phyloP scores from a whole-genome alignment of 2,797 vertebrate genomes.

The Myioborus melanocephalus region DNA sequence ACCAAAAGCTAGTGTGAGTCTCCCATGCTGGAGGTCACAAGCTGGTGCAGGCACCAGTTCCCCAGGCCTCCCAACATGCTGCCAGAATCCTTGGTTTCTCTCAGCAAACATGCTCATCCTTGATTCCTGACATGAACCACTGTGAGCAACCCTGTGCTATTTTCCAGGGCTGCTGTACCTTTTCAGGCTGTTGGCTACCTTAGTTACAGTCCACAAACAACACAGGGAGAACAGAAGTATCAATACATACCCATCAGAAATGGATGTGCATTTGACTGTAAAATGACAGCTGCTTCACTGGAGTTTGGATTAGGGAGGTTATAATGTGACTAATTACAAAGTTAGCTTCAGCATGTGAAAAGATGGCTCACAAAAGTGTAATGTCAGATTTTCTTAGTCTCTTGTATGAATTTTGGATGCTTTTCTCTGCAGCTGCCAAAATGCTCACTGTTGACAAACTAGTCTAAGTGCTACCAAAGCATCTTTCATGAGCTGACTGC shows the following conservation, averaged over 20 bases:
- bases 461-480: constrained; percentile 47
- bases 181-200: neutral
- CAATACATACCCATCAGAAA: neutral
- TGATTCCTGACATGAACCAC: neutral
- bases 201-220: neutral
- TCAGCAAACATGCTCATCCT: neutral
- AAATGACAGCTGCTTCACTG: neutral
- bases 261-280: neutral
- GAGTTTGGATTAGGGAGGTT: neutral
- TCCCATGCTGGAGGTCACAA: neutral
- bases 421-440: constrained; percentile 61
- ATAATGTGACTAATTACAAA: neutral
- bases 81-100: neutral
- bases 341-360: neutral
- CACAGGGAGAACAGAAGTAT: neutral
- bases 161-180: neutral
- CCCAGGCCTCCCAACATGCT: neutral
- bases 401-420: neutral
- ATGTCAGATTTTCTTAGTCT: neutral
- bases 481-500: constrained; percentile 61
- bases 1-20: fast-evolving
- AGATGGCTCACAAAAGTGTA: neutral
- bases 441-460: constrained; percentile 68
- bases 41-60: neutral
- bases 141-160: neutral